Base-by-base conservation (phyloP, 2,797 vertebrate genomes). In the Lagocephalus sceleratus region DNA sequence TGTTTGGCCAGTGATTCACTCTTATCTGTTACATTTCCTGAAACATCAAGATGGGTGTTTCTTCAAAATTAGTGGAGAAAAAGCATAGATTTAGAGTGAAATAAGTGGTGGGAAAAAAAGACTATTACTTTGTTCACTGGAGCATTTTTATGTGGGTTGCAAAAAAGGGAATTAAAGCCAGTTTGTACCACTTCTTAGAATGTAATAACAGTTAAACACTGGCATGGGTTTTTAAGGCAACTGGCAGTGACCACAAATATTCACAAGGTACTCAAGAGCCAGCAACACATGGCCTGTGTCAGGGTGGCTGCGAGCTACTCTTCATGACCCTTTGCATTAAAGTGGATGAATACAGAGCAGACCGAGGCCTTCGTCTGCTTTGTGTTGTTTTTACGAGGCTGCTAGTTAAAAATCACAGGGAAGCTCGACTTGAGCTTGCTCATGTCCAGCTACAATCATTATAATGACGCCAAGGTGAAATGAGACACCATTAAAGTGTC, bases 161-260 rank as follows among this genome's bases (percentile, higher is more conserved):
- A 22, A 63, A 45, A 58, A 56, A 62, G 6, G 20, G 16, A 23
- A 52, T 19, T 19, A 50, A 70, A 60, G 46, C 47, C 22, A 50
- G 42, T 51, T 63, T 63, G 42, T 29, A 41, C 51, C 54, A 66
- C 59, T 58, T 55, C 46, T 51, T 32, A 57, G 51, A n/a, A 45
- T 76, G 63, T 77, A 72, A 63, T 53, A 58, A 69, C 41, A 63
- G 48, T 49, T 63, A 58, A 63, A 60, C 69, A 45, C 53, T 57
- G 60, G 25, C 38, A 41, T 14, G 55, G 11, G 35, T 61, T 69
- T 73, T 62, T 50, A 63, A 68, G 42, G 58, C 29, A 44, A 68
- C 40, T 48, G 62, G 53, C 54, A 63, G 62, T 61, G 51, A 78
- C 73, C 63, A 48, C 69, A 81, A 76, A 66, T 63, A 76, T 79